Percentiles rank a stretch among this genome's conserved stretches.
phyloP scores from a whole-genome alignment of 2,888 invertebrate genomes.

The Rhagophthalmus giganteus region DNA sequence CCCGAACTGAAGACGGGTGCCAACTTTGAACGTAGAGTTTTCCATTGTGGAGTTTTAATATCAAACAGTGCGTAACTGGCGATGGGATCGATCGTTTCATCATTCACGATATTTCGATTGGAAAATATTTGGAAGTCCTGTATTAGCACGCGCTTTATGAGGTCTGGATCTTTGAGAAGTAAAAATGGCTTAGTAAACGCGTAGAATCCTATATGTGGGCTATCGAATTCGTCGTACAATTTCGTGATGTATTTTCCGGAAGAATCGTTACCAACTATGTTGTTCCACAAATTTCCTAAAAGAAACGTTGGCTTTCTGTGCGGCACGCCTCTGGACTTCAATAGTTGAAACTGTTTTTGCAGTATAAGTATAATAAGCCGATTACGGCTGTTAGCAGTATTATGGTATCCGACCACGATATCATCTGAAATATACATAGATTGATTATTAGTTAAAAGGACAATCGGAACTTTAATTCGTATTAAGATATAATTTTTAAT shows the following conservation, averaged over 20 bases:
- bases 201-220: conserved; percentile 53
- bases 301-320: too few species aligned
- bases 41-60: conserved; percentile 57
- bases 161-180: conserved; percentile 53
- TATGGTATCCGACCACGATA: too few species aligned
- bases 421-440: too few species aligned
- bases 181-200: conserved; percentile 54
- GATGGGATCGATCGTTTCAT: conserved; percentile 51
- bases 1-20: too few species aligned
- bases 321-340: too few species aligned
- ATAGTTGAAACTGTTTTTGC: too few species aligned
- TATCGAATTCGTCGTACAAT: conserved; percentile 40
- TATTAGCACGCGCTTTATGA: conserved; percentile 53
- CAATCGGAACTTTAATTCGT: too few species aligned
- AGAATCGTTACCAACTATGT: conserved; percentile 38
- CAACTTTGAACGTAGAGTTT: conserved; percentile 55
- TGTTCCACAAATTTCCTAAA: too few species aligned
- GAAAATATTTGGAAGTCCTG: conserved; percentile 55
- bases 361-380: too few species aligned
- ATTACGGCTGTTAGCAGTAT: too few species aligned
- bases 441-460: too few species aligned
- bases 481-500: too few species aligned
- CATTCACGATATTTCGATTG: conserved; percentile 53
- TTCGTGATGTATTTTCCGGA: conserved; percentile 45
- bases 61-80: conserved; percentile 52